Conservation (phyloP, 2,888 invertebrate species). For the Eupithecia centaureata region DNA sequence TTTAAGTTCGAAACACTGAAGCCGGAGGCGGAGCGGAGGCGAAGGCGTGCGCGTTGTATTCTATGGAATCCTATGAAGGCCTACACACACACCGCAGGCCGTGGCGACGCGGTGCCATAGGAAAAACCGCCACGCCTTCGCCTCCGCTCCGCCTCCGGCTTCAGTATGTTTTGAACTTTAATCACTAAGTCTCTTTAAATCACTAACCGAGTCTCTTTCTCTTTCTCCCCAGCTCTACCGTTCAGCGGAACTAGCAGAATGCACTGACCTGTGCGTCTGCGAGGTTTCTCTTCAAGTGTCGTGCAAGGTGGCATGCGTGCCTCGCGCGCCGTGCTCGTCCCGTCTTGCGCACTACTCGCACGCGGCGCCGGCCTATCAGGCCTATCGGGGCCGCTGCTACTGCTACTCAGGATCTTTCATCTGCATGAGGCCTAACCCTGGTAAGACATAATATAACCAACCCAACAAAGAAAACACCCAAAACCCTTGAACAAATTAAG, state of each 20-base stretch:
- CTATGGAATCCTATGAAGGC: too few relatives aligned
- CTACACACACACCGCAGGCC: too few relatives aligned
- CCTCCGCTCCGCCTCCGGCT: too few relatives aligned
- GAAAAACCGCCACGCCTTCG: too few relatives aligned
- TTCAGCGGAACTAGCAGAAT: slow-evolving; percentile 92
- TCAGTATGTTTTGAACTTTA: too few relatives aligned
- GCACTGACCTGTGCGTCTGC: slow-evolving; percentile 95
- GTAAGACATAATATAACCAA: slow-evolving; percentile 48
- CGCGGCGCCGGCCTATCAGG: slow-evolving; percentile 95
- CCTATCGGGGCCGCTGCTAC: slow-evolving; percentile 93
- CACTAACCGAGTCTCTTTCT: not conserved
- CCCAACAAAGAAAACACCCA: too few relatives aligned
- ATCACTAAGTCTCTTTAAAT: too few relatives aligned
- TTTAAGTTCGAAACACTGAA: too few relatives aligned
- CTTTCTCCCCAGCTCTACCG: slow-evolving; percentile 89
- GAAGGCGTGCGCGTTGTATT: too few relatives aligned
- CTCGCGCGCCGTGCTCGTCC: slow-evolving; percentile 93
- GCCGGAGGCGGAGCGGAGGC: too few relatives aligned
- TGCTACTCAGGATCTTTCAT: slow-evolving; percentile 96
- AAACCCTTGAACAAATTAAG: too few relatives aligned
- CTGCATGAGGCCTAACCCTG: slow-evolving; percentile 92
- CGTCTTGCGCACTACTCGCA: slow-evolving; percentile 95
- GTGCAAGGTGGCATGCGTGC: slow-evolving; percentile 95
- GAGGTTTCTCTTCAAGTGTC: slow-evolving; percentile 89
- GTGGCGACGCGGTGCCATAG: too few relatives aligned